Evolutionary conservation across 2,888 invertebrate genomes (phyloP), one percentile per base, ranked within the genome.

Genomic region (Craniophora ligustri): DNA sequence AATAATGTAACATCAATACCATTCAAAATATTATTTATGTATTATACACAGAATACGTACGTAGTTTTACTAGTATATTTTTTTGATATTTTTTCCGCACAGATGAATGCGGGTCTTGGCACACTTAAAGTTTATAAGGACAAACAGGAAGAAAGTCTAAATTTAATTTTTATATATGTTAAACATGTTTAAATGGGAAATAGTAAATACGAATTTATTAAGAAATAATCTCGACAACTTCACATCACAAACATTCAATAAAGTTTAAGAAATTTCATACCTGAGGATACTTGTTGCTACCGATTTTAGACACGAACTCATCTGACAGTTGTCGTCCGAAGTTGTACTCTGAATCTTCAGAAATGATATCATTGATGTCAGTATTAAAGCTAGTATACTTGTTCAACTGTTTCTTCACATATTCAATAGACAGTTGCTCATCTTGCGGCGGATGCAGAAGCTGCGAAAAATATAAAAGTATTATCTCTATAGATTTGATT

Each of bases 271-370:
- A 34, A 14, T 0, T 30, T 41, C 62, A 70, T 73, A 94, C 94
- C 88, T 95, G 95, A 0, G 98, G 97, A 55, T 96, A 95, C 30
- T 93, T 94, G 19, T 95, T 94, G 57, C 96, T 95, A 16, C 98
- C 98, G 16, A 97, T 94, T 61, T 97, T 95, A 53, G 95, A 94
- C 2, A 98, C 94, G 80, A 98, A 98, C 79, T 98, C 98, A 54
- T 94, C 92, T 0, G 97, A 95, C 36, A 98, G 88, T 81, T 97
- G 95, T 26, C 98, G 95, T 1, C 98, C 98, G 74, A 97, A 97
- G 87, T 98, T 98, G 82, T 97, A 99, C 75, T 98, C 98, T 0
- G 98, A 98, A 76, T 98, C 97, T 75, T 96, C 96, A 0, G 97
- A 97, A 66, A 98, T 94, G 35, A 98, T 95, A 53, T 97, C 96